Evolutionary conservation across 2,113 vertebrate genomes (phyloP), one percentile per base, ranked within the genome.

Genomic region (Hydropotes inermis): DNA sequence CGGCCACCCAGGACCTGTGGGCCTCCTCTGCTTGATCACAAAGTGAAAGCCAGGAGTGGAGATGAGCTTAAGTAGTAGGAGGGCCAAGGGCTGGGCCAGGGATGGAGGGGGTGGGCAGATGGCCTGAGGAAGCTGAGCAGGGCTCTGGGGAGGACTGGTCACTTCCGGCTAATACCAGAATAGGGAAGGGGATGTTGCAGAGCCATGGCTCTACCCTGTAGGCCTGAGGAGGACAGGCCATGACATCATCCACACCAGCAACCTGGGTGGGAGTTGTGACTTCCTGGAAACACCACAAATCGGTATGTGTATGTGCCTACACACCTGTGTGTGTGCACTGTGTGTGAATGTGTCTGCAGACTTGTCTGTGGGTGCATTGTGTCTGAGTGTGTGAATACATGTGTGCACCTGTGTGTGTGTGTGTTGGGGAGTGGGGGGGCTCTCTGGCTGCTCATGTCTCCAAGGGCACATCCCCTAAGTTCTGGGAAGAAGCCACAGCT

Each of bases 161-260:
- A 57, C 47, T 84, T 39, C 82, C 33, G 47, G 74, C 4, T 27
- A 25, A 76, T 9, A 4, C 33, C 86, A 67, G 70, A 54, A 15
- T 4, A 30, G 84, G 54, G 84, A 76, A 39, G 19, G 19, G 15
- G n/a, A 52, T 25, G 47, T 39, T 16, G 64, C 61, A 21, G 30
- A 47, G 70, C 19, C 25, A 36, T 1, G 47, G 50, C 28, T 86
- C 10, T 10, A 25, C 67, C 50, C 33, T 25, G 11, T 60, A 55
- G 70, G 39, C 57, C 79, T 15, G 25, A 74, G 67, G 52, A 55
- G 21, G 33, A 17, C 6, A 64, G 64, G 50, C 15, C 83, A 45
- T 28, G 47, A 52, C 14, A 55, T 28, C 1, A 7, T 13, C 36
- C 12, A 0, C 67, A 79, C 21, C 36, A 25, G 67, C 67, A 14